Conservation (phyloP, 2,113 vertebrate species). For the Prunella fulvescens region DNA sequence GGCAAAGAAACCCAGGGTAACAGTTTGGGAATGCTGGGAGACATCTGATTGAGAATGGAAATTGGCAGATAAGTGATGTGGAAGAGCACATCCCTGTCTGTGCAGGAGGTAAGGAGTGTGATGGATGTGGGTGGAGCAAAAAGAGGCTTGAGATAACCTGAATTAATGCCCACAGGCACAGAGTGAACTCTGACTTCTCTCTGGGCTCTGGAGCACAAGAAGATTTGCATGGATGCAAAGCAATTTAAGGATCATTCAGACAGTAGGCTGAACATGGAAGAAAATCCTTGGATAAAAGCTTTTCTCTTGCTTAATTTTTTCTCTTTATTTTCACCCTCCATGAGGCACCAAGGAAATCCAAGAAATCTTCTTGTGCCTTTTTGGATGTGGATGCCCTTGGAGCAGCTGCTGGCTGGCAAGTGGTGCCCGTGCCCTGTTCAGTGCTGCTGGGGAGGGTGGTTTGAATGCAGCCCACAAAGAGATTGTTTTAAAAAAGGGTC, state of each 20-base stretch:
- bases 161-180: background rate
- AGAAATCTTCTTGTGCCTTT: background rate
- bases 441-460: background rate
- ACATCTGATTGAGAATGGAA: background rate
- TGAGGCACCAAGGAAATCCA: background rate
- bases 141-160: background rate
- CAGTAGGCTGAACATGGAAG: background rate
- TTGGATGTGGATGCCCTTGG: background rate
- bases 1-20: background rate
- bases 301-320: background rate
- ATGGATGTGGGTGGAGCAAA: background rate
- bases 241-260: background rate
- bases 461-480: background rate
- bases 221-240: background rate
- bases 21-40: background rate
- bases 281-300: background rate
- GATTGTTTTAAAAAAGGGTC: background rate
- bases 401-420: background rate
- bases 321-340: rapidly evolving
- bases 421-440: background rate
- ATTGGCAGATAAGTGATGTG: background rate
- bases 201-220: background rate
- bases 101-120: background rate
- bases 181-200: background rate
- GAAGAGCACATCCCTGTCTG: background rate